Evolutionary conservation across 2,113 vertebrate species (phyloP), one percentile per base, ranked within the genome.

Genomic region (Ellobius talpinus): DNA sequence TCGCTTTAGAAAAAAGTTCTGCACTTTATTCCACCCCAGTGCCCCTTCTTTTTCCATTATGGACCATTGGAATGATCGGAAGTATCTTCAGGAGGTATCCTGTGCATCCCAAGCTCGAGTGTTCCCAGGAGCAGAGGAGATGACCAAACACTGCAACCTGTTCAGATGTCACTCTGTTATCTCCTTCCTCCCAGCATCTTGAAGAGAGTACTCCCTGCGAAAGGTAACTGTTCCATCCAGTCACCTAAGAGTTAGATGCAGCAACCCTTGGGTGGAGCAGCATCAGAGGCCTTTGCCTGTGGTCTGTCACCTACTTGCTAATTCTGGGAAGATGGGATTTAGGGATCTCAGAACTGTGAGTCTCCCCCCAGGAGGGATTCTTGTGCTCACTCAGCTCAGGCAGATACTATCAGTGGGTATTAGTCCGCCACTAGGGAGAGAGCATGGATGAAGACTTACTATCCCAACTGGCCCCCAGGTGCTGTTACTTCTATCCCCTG

Each of bases 341-440:
- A n/a, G 21, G 65, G 21, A n/a, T 58, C 47, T 73, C n/a, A 12
- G 70, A 42, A 58, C 21, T 29, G 0, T 0, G 24, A 45, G 21
- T 24, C 7, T n/a, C n/a, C 13, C 24, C 29, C 3, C 13, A 55
- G 68, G 39, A 86, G 2, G 1, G 36, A 24, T 26, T n/a, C 73
- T 42, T 24, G 10, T 3, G 13, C 9, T 45, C 4, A 5, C 21
- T 3, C 39, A 47, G 5, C 3, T 17, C 0, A 23, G 3, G 16
- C 26, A 14, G 31, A 21, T 5, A 19, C 72, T 7, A 85, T 45
- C 73, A 74, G 29, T 1, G 5, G 36, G 42, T 4, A 1, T 26
- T 58, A 1, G 3, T 7, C 52, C 11, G 0, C 2, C 21, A 0
- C 2, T 2, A 33, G 45, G 16, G 14, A 29, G 3, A 0, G 65